These are phyloP conservation scores for Eurosta solidaginis DNA, from an alignment of 1,140 invertebrate species.

Conservation along the genomic window DNA sequence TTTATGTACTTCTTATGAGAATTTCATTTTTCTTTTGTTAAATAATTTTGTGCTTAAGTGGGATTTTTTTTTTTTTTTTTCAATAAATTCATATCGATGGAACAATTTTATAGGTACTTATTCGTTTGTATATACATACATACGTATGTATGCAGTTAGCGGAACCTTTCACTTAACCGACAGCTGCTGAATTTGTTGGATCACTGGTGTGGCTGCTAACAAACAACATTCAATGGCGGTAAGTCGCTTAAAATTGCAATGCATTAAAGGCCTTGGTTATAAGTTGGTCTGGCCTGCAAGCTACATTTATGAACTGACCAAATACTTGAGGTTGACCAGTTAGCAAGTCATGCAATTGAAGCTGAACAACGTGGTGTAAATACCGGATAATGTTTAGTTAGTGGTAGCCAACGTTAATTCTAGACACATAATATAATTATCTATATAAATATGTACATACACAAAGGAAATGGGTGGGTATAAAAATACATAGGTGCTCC, in stretches of 20 bases:
- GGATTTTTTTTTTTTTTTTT: not conserved
- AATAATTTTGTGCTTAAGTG: not conserved
- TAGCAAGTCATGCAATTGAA: not conserved
- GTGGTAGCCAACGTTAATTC: too few relatives aligned
- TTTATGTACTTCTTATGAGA: too few relatives aligned
- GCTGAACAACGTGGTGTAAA: not conserved
- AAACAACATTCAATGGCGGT: too few relatives aligned
- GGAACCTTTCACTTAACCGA: slow-evolving; percentile 8
- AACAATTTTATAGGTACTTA: not conserved
- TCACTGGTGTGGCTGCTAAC: not conserved
- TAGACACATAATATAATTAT: too few relatives aligned
- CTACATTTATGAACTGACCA: not conserved
- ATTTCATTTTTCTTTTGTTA: slow-evolving; percentile 15
- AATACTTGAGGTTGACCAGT: not conserved
- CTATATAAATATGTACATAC: too few relatives aligned
- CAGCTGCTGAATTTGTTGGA: not conserved
- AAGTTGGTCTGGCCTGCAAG: not conserved
- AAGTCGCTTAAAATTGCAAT: not conserved
- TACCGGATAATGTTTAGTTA: not conserved
- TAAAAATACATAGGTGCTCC: too few relatives aligned
- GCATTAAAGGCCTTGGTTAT: not conserved
- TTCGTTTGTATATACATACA: not conserved
- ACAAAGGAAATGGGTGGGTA: too few relatives aligned
- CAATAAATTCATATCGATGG: not conserved
- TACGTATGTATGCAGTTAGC: not conserved